phyloP scores from a whole-genome alignment of 2,113 vertebrate genomes.

The Colossoma macropomum region DNA sequence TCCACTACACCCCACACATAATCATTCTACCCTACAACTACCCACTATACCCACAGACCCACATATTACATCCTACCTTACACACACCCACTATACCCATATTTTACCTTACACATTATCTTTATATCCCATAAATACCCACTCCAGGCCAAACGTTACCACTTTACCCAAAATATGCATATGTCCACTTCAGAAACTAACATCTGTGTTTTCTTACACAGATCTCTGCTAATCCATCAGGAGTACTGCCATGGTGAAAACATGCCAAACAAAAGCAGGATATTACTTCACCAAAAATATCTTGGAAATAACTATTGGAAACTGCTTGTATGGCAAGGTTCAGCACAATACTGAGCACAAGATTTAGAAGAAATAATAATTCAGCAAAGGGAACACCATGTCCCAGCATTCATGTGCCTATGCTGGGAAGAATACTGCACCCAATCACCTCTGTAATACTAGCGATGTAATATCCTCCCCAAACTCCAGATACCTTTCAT shows the following conservation, averaged over 20 bases:
- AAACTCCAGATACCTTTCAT: slow-evolving; percentile 60
- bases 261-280: too few species aligned
- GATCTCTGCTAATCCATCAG: too few species aligned
- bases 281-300: not conserved
- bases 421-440: not conserved
- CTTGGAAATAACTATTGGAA: not conserved
- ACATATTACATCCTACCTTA: not conserved
- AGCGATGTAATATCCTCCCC: not conserved
- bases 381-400: not conserved
- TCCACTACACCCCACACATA: slow-evolving; percentile 34
- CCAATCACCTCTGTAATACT: not conserved
- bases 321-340: not conserved
- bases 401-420: not conserved
- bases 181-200: too few species aligned
- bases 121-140: not conserved
- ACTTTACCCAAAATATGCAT: too few species aligned
- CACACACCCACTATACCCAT: not conserved
- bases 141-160: too few species aligned
- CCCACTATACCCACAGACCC: slow-evolving; percentile 30
- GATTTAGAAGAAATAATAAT: not conserved
- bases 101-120: not conserved
- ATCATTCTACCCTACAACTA: not conserved
- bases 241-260: too few species aligned
- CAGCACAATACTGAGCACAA: not conserved
- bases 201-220: too few species aligned